Percentiles rank a stretch among this genome's conserved stretches.
These are phyloP conservation scores for Oscheius onirici DNA, from an alignment of 2,888 invertebrate species.

Conservation along the genomic window DNA sequence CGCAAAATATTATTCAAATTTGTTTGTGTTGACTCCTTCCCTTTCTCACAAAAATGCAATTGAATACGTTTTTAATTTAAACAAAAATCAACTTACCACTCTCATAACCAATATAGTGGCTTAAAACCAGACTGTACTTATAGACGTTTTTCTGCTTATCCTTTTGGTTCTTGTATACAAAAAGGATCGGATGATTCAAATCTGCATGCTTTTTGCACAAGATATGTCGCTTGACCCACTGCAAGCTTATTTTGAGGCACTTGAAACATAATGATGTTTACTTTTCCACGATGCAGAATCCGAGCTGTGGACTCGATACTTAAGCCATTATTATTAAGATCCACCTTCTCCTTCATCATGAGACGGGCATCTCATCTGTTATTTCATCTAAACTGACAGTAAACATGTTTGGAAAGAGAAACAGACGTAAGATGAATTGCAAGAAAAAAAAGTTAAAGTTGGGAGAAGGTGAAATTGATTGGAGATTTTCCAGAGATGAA, in stretches of 20 bases:
- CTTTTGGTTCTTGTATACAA: conserved; percentile 45
- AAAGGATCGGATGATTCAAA: conserved; percentile 41
- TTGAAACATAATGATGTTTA: conserved; percentile 14
- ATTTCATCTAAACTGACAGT: background rate
- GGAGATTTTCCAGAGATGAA: background rate
- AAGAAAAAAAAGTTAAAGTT: background rate
- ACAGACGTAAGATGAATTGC: background rate
- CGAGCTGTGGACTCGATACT: conserved; percentile 51
- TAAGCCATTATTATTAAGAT: conserved; percentile 52
- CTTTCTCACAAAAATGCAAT: too few relatives aligned
- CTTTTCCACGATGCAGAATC: conserved; percentile 42
- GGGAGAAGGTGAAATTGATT: conserved; percentile 1
- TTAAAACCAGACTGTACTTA: conserved; percentile 42
- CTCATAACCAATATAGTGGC: conserved; percentile 49
- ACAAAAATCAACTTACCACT: conserved; percentile 36
- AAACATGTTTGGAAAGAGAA: background rate
- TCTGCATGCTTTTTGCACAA: conserved; percentile 46
- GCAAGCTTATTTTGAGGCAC: conserved; percentile 17
- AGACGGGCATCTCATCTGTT: background rate
- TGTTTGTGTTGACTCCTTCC: too few relatives aligned
- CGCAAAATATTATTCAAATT: too few relatives aligned
- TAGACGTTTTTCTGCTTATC: conserved; percentile 46
- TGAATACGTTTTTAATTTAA: too few relatives aligned
- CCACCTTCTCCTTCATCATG: conserved; percentile 52
- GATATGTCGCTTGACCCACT: conserved; percentile 51